A percentile compares a stretch with the other conserved stretches of the same genome.
Evolutionary conservation across 2,113 vertebrate genomes (phyloP).

Genomic region (Reinhardtius hippoglossoides): DNA sequence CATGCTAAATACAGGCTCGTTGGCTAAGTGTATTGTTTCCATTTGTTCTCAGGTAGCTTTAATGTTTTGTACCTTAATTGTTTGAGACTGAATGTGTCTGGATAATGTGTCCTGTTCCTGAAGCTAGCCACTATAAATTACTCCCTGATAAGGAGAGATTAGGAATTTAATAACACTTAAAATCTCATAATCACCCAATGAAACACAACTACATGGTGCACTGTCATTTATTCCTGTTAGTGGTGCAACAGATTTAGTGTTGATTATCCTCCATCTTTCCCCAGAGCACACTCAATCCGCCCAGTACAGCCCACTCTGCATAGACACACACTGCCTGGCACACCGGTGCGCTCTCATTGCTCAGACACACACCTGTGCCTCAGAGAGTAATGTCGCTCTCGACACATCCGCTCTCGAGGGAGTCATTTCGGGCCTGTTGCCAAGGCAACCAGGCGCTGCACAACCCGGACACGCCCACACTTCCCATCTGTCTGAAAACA

Average conservation of each 20-base stretch:
- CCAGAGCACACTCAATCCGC: conserved; percentile 59
- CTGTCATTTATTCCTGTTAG: conserved; percentile 52
- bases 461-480: conserved; percentile 75
- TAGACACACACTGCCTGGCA: conserved; percentile 59
- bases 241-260: conserved; percentile 64
- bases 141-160: conserved; percentile 14
- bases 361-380: conserved; percentile 80
- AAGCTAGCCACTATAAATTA: neutral
- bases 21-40: no score
- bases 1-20: no score
- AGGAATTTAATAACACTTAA: conserved; percentile 38
- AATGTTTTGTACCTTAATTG: no score
- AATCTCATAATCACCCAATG: conserved; percentile 38
- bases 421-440: conserved; percentile 78
- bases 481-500: conserved; percentile 72
- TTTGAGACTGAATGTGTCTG: no score
- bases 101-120: no score
- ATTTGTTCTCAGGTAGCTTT: no score
- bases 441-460: conserved; percentile 71
- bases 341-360: conserved; percentile 54
- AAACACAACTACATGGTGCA: conserved; percentile 45
- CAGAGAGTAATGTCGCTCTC: conserved; percentile 67
- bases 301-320: conserved; percentile 55
- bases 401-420: conserved; percentile 75
- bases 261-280: conserved; percentile 70